Percentiles rank a stretch among this genome's conserved stretches.
phyloP scores from a whole-genome alignment of 2,113 vertebrate species.

The Calidris pugnax region DNA sequence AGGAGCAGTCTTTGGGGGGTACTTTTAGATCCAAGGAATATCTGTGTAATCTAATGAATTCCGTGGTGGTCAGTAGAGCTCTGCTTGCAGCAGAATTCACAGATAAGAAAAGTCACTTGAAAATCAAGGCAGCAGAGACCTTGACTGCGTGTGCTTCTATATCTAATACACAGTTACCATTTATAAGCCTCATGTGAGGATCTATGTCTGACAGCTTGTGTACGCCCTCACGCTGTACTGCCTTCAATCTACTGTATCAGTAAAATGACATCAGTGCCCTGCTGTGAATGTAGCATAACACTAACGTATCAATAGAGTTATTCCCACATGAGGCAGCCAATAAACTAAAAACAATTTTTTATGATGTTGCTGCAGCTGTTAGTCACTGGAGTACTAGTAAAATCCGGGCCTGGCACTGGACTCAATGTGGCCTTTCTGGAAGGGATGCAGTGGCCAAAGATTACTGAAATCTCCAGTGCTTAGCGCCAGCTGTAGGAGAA shows the following conservation, averaged over 20 bases:
- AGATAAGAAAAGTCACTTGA: neutral
- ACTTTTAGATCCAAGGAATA: conserved; percentile 4
- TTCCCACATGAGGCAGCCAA: neutral
- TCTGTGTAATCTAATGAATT: neutral
- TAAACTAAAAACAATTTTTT: neutral
- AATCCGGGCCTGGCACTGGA: neutral
- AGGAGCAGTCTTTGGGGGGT: neutral
- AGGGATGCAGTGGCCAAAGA: neutral
- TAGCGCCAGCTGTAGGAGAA: neutral
- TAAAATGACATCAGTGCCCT: neutral
- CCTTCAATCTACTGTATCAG: neutral
- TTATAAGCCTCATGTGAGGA: neutral
- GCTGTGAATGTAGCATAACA: neutral
- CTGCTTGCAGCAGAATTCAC: neutral
- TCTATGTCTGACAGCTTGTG: neutral
- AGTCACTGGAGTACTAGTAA: neutral
- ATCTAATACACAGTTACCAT: neutral
- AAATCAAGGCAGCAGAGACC: neutral
- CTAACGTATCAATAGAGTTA: neutral
- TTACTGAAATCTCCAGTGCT: neutral
- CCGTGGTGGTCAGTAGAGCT: neutral
- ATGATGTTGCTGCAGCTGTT: neutral
- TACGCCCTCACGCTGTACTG: neutral
- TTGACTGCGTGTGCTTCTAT: neutral
- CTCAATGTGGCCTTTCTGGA: neutral